These are phyloP conservation scores for Salvelinus sp. DNA, from an alignment of 2,113 vertebrate species.

Conservation along the genomic window DNA sequence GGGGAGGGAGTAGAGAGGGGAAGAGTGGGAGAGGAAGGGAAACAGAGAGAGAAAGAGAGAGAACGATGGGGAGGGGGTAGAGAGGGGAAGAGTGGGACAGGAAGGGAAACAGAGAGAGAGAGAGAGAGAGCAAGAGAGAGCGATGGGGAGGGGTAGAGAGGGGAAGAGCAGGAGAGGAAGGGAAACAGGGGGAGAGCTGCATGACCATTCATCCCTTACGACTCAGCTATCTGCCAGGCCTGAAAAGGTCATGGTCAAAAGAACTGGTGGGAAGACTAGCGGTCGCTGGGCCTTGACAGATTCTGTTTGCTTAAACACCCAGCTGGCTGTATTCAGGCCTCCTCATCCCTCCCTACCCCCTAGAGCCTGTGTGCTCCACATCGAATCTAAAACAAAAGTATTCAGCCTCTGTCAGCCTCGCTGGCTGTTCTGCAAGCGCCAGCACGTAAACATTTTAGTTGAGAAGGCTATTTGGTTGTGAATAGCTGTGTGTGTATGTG, in stretches of 20 bases:
- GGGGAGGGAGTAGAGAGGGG: background rate
- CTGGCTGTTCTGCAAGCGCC: too few relatives aligned
- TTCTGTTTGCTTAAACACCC: constrained; percentile 26
- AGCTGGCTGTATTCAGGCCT: constrained; percentile 1
- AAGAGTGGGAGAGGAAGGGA: constrained; percentile 8
- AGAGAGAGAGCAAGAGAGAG: constrained; percentile 4
- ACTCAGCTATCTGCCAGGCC: background rate
- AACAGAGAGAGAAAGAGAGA: too few relatives aligned
- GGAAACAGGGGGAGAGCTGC: background rate
- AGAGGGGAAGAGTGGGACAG: background rate
- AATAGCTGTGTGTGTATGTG: background rate
- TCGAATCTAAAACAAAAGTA: background rate
- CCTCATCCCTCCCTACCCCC: background rate
- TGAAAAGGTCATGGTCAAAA: constrained; percentile 29
- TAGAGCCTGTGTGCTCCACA: background rate
- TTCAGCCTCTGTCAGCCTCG: too few relatives aligned
- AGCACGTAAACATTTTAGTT: constrained; percentile 9
- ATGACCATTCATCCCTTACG: constrained; percentile 1
- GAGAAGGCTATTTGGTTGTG: background rate
- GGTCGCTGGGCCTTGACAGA: constrained; percentile 21
- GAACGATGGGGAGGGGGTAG: background rate
- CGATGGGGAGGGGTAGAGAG: background rate
- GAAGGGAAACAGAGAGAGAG: constrained; percentile 1
- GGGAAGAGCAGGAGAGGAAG: background rate
- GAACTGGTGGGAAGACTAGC: constrained; percentile 19